Conservation (phyloP, 2,888 invertebrate species). For the Lomographa bimaculata region DNA sequence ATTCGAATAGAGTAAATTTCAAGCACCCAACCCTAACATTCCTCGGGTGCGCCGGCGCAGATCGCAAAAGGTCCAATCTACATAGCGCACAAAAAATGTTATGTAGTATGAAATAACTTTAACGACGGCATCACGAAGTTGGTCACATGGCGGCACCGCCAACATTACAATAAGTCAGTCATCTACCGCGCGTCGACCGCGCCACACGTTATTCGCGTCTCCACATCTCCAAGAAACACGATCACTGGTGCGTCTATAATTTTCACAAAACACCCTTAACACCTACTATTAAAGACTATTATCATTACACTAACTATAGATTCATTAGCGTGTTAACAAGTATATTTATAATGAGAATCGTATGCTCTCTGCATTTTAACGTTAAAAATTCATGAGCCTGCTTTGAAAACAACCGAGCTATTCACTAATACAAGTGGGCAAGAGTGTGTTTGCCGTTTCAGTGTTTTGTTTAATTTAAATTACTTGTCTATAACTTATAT, state of each 20-base stretch:
- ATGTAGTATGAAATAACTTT: constrained; percentile 38
- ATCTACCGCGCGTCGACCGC: constrained; percentile 64
- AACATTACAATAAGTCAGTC: constrained; percentile 67
- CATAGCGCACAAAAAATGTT: constrained; percentile 14
- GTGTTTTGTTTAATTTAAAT: constrained; percentile 10
- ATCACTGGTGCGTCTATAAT: constrained; percentile 58
- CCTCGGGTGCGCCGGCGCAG: constrained; percentile 27
- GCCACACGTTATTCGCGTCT: constrained; percentile 53
- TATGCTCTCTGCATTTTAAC: constrained; percentile 40
- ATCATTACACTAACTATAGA: constrained; percentile 22
- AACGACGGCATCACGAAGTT: constrained; percentile 66
- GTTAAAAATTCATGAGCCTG: constrained; percentile 18
- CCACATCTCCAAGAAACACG: constrained; percentile 43
- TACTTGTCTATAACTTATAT: too few relatives aligned
- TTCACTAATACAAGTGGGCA: too few relatives aligned
- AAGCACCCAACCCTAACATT: constrained; percentile 9
- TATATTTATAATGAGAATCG: too few relatives aligned
- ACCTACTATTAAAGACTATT: constrained; percentile 27
- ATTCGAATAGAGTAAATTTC: too few relatives aligned
- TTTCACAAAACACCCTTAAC: constrained; percentile 23
- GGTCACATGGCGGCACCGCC: constrained; percentile 73
- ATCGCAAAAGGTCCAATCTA: constrained; percentile 16
- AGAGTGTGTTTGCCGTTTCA: too few relatives aligned
- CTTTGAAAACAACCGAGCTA: neutral
- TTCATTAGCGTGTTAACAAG: too few relatives aligned